Base-by-base conservation (phyloP, 1,140 invertebrate genomes). In the Drosophila paulistorum region DNA sequence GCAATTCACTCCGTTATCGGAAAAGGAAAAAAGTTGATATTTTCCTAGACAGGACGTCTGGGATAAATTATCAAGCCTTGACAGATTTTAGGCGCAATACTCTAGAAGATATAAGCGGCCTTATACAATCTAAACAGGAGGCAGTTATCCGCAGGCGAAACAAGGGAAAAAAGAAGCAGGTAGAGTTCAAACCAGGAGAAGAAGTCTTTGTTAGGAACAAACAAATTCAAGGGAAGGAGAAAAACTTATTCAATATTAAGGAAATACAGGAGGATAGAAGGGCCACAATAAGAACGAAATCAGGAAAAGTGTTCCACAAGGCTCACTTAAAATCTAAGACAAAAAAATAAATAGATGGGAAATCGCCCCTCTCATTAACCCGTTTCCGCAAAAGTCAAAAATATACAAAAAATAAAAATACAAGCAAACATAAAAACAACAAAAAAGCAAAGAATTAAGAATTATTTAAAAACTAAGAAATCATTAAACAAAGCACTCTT, bases 1-100 rank as follows among this genome's bases (percentile, higher is more conserved):
- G 1, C 1, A 35, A 6, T 54, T 13, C 69, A 62, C 7, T 67
- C 58, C 9, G 64, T 61, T 1, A 71, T 17, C 0, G 42, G 42
- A 1, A 33, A 33, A 13, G 42, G 1, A 33, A 33, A 13, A 65
- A 39, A 3, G 45, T 37, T 1, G 58, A 71, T 0, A 35, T 67
- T 0, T 67, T 67, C 10, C 11, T 67, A 1, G 9, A 71, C 30
- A 30, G 30, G 5, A 30, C 30, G 5, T 30, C 3, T 30, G 7
- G 30, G 30, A 30, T 30, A 7, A 30, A 30, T 30, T 30, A 37
- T 10, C 7, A 37, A 11, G 35, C 9, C 7, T 2, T 10, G 35
- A 10, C 35, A 37, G 2, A 37, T 37, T 37, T 37, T 10, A 37
- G 35, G 35, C 35, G 35, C 35, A 37, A 10, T 11, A 37, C 35